Percentiles rank a stretch among this genome's conserved stretches.
phyloP scores from a whole-genome alignment of 2,113 vertebrate genomes.

The Gymnobelideus leadbeateri region DNA sequence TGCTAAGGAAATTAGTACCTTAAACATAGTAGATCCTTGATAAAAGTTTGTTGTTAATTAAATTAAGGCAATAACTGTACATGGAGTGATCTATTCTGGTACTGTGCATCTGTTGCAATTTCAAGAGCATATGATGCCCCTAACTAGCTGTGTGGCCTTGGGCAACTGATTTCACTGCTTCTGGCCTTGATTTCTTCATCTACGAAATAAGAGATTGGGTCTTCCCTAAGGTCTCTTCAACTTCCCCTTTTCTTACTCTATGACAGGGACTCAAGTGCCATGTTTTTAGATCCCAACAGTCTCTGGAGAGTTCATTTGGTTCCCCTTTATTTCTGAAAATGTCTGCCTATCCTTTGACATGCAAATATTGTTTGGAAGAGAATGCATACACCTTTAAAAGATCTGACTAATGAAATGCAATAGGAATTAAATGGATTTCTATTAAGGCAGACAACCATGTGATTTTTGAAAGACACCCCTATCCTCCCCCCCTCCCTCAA shows the following conservation, averaged over 20 bases:
- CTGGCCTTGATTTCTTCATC: not conserved
- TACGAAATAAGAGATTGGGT: not conserved
- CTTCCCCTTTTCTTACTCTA: not conserved
- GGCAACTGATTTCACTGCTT: not conserved
- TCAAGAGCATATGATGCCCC: not conserved
- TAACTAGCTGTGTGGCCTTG: not conserved
- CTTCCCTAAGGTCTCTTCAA: not conserved
- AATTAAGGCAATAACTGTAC: not conserved
- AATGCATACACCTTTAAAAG: not conserved
- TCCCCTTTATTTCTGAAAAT: not conserved
- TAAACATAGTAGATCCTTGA: not conserved
- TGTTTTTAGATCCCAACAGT: not conserved
- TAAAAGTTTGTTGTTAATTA: not conserved
- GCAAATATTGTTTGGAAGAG: not conserved
- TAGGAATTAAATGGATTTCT: conserved; percentile 9
- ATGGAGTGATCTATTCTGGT: not conserved
- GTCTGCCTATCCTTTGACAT: not conserved
- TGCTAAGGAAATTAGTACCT: not conserved
- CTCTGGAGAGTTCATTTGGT: not conserved
- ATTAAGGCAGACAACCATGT: not conserved
- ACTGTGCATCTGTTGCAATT: not conserved
- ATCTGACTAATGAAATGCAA: not conserved
- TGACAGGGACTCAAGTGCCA: not conserved
- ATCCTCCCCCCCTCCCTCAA: not conserved
- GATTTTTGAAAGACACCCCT: not conserved